Evolutionary conservation across 92 coral and sea anemone species (phyloP).

Genomic region (Hydrozoanthus gracilis): DNA sequence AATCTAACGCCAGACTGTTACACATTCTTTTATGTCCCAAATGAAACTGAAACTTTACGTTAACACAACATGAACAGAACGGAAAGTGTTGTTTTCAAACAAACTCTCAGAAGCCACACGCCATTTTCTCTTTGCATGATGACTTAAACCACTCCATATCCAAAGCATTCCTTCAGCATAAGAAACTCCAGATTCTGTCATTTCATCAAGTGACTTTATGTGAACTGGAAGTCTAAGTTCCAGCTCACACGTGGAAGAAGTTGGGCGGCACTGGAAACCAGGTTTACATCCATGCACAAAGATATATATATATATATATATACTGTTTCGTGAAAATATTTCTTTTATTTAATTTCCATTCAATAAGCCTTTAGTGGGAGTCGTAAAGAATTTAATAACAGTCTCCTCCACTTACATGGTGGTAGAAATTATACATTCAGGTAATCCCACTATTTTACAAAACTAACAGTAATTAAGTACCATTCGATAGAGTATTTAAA

Average conservation of each 20-base stretch:
- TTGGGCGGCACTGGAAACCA: slow-evolving; percentile 64
- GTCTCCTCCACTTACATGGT: too few relatives aligned
- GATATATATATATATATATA: too few relatives aligned
- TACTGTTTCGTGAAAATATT: too few relatives aligned
- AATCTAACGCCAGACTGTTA: not conserved
- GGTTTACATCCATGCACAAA: slow-evolving; percentile 59
- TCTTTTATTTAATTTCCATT: too few relatives aligned
- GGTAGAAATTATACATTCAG: too few relatives aligned
- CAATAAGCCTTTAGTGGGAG: too few relatives aligned
- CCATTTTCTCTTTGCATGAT: not conserved
- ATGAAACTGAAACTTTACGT: not conserved
- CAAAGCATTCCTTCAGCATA: slow-evolving; percentile 49
- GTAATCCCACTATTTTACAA: too few relatives aligned
- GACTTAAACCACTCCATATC: slow-evolving; percentile 49
- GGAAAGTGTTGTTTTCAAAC: not conserved
- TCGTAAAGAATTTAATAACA: too few relatives aligned
- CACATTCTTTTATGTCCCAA: not conserved
- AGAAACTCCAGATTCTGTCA: slow-evolving; percentile 43
- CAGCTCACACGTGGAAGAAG: slow-evolving; percentile 66
- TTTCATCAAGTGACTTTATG: slow-evolving; percentile 41
- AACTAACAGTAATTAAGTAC: too few relatives aligned
- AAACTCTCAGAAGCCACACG: not conserved
- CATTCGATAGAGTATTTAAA: too few relatives aligned
- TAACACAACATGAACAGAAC: slow-evolving; percentile 1
- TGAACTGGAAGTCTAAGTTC: slow-evolving; percentile 58